These are phyloP conservation scores for Charadrius vociferus DNA, from an alignment of 2,113 vertebrate species.

Conservation along the genomic window DNA sequence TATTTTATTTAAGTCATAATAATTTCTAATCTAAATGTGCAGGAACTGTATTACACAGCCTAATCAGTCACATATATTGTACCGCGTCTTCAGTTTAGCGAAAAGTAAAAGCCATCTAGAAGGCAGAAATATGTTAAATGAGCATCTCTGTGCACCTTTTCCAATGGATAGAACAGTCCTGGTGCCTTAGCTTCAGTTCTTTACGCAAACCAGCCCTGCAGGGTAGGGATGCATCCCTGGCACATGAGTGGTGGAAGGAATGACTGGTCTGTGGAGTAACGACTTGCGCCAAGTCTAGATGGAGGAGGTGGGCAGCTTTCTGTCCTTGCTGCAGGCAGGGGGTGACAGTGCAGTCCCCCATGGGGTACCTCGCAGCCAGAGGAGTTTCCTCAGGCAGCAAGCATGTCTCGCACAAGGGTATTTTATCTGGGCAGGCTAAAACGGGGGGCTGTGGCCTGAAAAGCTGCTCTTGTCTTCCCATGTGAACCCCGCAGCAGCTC, in stretches of 20 bases:
- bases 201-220: background rate
- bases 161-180: background rate
- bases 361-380: background rate
- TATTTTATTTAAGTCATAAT: constrained; percentile 72
- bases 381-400: background rate
- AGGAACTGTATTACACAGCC: constrained; percentile 49
- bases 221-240: background rate
- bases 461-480: accelerated
- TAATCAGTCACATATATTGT: constrained; percentile 69
- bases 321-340: background rate
- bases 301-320: background rate
- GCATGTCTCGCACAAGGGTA: background rate
- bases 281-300: background rate
- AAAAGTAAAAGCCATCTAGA: constrained; percentile 60
- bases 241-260: background rate
- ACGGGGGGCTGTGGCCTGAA: no score
- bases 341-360: background rate
- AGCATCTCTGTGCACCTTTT: background rate
- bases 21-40: constrained; percentile 70
- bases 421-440: background rate
- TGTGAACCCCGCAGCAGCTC: background rate
- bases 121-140: constrained; percentile 51
- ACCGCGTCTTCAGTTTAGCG: constrained; percentile 46
- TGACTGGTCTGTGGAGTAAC: accelerated
- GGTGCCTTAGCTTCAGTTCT: background rate